Evolutionary conservation across 1,140 invertebrate species (phyloP).

Genomic region (Ips nitidus): DNA sequence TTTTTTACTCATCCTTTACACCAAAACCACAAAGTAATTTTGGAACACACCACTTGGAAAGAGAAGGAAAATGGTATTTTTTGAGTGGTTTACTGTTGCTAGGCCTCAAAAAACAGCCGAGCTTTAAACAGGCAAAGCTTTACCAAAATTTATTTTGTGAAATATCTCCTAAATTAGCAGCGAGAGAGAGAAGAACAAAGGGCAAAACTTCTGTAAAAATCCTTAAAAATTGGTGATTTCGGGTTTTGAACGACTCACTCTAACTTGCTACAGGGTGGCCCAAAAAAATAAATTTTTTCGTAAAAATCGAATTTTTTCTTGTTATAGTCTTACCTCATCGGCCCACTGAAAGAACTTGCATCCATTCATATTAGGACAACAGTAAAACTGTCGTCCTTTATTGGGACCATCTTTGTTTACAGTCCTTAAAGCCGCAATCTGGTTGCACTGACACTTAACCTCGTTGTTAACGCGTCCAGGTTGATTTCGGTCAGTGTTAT

Average conservation of each 20-base stretch:
- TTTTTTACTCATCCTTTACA: too few relatives aligned
- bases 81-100: too few relatives aligned
- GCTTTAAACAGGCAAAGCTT: too few relatives aligned
- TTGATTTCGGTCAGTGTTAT: constrained; percentile 32
- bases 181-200: not conserved
- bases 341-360: constrained; percentile 91
- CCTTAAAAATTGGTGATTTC: not conserved
- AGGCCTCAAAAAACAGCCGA: too few relatives aligned
- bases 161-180: too few relatives aligned
- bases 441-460: constrained; percentile 57
- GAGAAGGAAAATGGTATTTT: too few relatives aligned
- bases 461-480: constrained; percentile 10
- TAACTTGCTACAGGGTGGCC: too few relatives aligned
- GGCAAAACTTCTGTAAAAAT: not conserved
- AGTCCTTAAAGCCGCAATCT: constrained; percentile 60
- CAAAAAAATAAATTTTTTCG: not conserved
- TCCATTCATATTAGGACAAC: constrained; percentile 69
- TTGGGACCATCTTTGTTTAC: constrained; percentile 85
- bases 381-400: constrained; percentile 79
- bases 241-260: not conserved
- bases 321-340: constrained; percentile 58
- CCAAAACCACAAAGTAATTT: too few relatives aligned
- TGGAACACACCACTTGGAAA: too few relatives aligned
- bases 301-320: too few relatives aligned
- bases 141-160: too few relatives aligned